Base-by-base conservation (phyloP, 2,113 vertebrate species). In the Scomber japonicus region DNA sequence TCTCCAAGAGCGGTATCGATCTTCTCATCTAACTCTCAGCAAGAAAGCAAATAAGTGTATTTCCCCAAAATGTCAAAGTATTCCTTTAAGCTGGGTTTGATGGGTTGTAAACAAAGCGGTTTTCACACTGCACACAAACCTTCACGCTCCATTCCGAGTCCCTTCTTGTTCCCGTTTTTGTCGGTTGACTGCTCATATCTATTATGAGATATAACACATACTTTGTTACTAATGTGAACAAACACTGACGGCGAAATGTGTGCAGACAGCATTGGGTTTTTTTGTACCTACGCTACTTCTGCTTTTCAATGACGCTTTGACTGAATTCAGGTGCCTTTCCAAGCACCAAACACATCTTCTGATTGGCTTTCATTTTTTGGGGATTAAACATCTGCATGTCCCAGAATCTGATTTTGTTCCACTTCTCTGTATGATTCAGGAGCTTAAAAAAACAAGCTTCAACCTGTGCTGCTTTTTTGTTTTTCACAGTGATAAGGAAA, bases 341-440 rank as follows among this genome's bases (percentile, higher is more conserved):
- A n/a, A 62, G 16, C 4, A 9, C 48, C 17, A 60, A 19, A 67
- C 70, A 15, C 40, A 21, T 65, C 56, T 35, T 68, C 21, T 2
- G 64, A 57, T 54, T 75, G 24, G 35, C 35, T 76, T 48, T 73
- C 24, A 27, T 27, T 49, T 48, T 65, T 50, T 21, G 24, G 51
- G 63, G 80, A 78, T 68, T 35, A 78, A 74, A 78, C 40, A 45
- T 85, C 83, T 78, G 75, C 73, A 74, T 62, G 78, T 72, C 62
- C 57, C 79, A 55, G 81, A 79, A 63, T 69, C 63, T n/a, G 61
- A 78, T 69, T 59, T 67, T 74, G 46, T 50, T 15, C 15, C 66
- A 50, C 17, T 2, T 9, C 19, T 24, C 6, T 8, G 1, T 21
- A 14, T 62, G n/a, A n/a, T 46, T 67, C 59, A 14, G 15, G 55